Conservation (phyloP, 2,113 vertebrate genomes). For the Mandrillus leucophaeus region DNA sequence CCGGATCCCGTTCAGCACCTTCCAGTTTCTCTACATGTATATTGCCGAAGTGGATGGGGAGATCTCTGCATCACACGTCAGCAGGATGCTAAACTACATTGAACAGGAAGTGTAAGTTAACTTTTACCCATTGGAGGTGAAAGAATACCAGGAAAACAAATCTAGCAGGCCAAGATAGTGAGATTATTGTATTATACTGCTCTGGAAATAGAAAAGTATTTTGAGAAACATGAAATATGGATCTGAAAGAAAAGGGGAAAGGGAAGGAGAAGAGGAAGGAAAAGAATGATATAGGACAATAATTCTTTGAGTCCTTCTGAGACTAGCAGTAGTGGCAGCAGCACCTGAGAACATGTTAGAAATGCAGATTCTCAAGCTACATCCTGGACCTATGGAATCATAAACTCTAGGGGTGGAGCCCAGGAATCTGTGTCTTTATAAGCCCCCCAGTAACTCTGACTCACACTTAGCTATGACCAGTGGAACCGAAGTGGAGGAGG, state of each 20-base stretch:
- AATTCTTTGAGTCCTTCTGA: background rate
- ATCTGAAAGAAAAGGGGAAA: background rate
- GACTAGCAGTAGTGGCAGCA: too few relatives aligned
- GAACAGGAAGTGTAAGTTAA: conserved; percentile 83
- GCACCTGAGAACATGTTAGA: background rate
- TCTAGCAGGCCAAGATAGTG: background rate
- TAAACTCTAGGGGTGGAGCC: background rate
- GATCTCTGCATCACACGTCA: conserved; percentile 81
- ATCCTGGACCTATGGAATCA: background rate
- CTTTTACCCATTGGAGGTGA: background rate
- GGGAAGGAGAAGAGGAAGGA: background rate
- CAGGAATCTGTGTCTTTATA: background rate
- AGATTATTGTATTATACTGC: background rate
- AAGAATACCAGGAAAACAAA: background rate
- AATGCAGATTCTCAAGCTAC: background rate
- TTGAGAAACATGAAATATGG: background rate
- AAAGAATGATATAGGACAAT: background rate
- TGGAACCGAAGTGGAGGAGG: background rate
- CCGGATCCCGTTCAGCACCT: conserved; percentile 81
- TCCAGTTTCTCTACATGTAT: conserved; percentile 83
- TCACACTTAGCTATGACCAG: background rate
- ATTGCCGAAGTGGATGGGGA: conserved; percentile 82
- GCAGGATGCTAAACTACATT: conserved; percentile 82
- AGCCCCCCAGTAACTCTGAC: background rate
- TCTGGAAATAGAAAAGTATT: background rate